phyloP scores from a whole-genome alignment of 2,113 vertebrate genomes.

The Martes martes region DNA sequence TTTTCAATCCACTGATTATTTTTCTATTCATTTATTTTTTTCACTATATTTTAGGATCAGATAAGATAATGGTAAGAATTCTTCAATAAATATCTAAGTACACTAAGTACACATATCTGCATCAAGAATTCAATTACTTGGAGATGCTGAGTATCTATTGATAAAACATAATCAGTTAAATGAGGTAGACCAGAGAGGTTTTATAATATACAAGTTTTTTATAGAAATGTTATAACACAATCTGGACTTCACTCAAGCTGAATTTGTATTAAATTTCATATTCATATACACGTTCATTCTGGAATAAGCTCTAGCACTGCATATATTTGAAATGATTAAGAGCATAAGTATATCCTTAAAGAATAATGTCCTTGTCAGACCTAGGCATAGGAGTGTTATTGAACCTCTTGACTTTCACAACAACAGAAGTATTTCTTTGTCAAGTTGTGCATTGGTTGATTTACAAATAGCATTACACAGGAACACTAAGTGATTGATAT shows the following conservation, averaged over 20 bases:
- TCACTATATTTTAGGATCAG: not conserved
- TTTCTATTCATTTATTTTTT: not conserved
- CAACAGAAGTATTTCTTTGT: not conserved
- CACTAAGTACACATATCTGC: not conserved
- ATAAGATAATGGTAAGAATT: not conserved
- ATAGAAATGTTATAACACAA: not conserved
- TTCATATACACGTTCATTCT: not conserved
- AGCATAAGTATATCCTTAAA: not conserved
- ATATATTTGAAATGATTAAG: not conserved
- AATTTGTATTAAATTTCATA: not conserved
- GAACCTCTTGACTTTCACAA: slow-evolving; percentile 3
- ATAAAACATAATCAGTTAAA: not conserved
- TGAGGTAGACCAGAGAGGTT: not conserved
- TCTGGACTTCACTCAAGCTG: not conserved
- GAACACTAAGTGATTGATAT: not conserved
- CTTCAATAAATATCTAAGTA: not conserved
- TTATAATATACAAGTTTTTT: not conserved
- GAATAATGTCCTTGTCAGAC: not conserved
- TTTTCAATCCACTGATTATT: not conserved
- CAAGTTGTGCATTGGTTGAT: not conserved
- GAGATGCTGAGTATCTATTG: not conserved
- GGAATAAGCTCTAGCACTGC: not conserved
- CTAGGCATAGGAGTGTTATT: not conserved
- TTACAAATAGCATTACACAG: not conserved
- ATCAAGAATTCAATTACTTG: not conserved